Conservation (phyloP, 2,797 vertebrate genomes). For the Mus caroli region DNA sequence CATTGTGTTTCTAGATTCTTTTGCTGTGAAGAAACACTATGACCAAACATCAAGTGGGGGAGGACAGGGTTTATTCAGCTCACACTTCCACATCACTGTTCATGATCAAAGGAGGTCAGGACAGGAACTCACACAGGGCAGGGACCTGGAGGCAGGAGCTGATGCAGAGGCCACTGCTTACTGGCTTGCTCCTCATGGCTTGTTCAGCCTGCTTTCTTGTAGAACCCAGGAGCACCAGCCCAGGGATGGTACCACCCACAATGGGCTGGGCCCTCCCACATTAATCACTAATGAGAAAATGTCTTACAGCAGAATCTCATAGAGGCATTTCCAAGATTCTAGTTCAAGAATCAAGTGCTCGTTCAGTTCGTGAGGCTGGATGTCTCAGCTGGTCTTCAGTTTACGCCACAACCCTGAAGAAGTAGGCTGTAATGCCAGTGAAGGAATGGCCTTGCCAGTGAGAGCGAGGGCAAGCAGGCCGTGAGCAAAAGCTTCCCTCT, state of each 20-base stretch:
- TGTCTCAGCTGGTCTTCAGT: neutral
- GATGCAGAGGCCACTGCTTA: neutral
- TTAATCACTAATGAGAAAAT: neutral
- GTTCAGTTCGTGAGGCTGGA: neutral
- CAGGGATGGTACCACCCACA: neutral
- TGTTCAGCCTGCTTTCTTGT: neutral
- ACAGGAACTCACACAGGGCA: neutral
- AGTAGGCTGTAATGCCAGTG: neutral
- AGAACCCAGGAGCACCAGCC: neutral
- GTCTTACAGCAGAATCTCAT: neutral
- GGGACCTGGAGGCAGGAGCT: neutral
- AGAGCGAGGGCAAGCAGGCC: neutral
- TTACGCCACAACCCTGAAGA: neutral
- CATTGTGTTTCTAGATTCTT: neutral
- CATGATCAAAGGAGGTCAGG: neutral
- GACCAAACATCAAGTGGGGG: neutral
- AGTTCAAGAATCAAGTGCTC: neutral
- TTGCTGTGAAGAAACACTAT: neutral
- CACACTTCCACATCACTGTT: neutral
- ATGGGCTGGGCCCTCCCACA: neutral
- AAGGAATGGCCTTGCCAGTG: no score
- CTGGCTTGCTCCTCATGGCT: neutral
- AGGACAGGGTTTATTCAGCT: neutral
- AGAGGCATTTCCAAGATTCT: neutral
- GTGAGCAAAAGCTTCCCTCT: no score